phyloP scores from a whole-genome alignment of 1,140 invertebrate genomes.

The Parapsyche elsis region DNA sequence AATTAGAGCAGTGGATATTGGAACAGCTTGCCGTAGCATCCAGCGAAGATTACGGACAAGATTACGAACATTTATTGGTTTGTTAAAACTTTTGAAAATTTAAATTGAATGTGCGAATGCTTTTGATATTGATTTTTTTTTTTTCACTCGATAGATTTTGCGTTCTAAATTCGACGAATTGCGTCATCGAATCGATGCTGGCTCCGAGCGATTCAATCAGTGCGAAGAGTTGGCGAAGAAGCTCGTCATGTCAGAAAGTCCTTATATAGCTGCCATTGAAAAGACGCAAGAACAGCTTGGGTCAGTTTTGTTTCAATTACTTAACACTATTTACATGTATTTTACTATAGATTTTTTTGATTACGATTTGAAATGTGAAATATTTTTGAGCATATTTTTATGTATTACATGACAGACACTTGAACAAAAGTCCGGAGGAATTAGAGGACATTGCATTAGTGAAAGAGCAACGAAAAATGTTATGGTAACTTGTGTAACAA shows the following conservation, averaged over 20 bases:
- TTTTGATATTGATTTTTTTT: too few species aligned
- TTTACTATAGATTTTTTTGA: not conserved
- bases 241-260: conserved; percentile 87
- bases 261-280: conserved; percentile 89
- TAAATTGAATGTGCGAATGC: too few species aligned
- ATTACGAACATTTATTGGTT: conserved; percentile 94
- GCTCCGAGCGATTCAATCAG: conserved; percentile 91
- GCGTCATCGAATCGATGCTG: conserved; percentile 90
- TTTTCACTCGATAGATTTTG: conserved; percentile 71
- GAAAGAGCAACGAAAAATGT: not conserved
- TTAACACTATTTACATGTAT: too few species aligned
- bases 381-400: not conserved
- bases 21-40: conserved; percentile 91
- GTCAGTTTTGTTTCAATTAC: conserved; percentile 68
- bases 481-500: conserved; percentile 35
- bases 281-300: conserved; percentile 87
- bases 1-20: conserved; percentile 94
- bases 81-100: conserved; percentile 50
- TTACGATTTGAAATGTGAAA: not conserved
- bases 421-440: not conserved
- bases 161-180: conserved; percentile 97
- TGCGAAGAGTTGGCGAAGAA: conserved; percentile 93
- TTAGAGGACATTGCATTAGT: conserved; percentile 17
- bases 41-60: conserved; percentile 96
- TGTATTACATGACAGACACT: not conserved